These are phyloP conservation scores for Ascidia mentula DNA, from an alignment of 23 tunicate species.

Conservation along the genomic window DNA sequence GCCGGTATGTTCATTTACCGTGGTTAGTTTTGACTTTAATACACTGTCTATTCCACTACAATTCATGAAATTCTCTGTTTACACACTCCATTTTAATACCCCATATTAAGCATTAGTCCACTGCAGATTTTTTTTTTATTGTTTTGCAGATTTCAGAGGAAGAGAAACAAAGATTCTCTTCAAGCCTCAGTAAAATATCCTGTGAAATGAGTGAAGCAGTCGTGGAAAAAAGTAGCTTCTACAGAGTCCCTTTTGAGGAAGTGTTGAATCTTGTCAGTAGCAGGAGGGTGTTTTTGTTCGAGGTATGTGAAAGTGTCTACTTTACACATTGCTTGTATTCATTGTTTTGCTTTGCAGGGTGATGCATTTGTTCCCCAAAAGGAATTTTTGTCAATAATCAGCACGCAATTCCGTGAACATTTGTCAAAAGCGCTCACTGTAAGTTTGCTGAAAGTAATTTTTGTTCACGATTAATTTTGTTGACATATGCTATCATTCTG, in stretches of 20 bases:
- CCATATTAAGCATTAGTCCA: neutral
- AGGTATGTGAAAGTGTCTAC: conserved; percentile 9
- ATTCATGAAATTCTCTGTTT: neutral
- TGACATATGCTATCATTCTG: neutral
- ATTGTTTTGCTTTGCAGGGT: conserved; percentile 41
- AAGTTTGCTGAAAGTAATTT: conserved; percentile 2
- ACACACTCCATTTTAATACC: neutral
- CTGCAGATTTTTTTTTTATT: no score
- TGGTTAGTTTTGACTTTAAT: no score
- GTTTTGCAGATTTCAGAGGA: conserved; percentile 57
- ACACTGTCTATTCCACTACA: neutral
- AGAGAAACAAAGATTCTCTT: conserved; percentile 43
- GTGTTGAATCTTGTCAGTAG: conserved; percentile 74
- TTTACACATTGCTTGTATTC: neutral
- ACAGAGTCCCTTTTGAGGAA: conserved; percentile 84
- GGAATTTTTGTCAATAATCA: conserved; percentile 76
- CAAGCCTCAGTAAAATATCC: conserved; percentile 35
- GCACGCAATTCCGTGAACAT: conserved; percentile 77
- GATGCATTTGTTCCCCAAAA: conserved; percentile 87
- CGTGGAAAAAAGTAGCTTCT: conserved; percentile 52
- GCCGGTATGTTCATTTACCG: conserved; percentile 46
- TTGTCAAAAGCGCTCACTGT: conserved; percentile 76
- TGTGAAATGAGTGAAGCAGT: conserved; percentile 45
- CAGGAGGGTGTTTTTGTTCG: conserved; percentile 62
- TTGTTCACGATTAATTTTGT: neutral